Evolutionary conservation across 2,888 invertebrate genomes (phyloP).

Genomic region (Spisula subtruncata): DNA sequence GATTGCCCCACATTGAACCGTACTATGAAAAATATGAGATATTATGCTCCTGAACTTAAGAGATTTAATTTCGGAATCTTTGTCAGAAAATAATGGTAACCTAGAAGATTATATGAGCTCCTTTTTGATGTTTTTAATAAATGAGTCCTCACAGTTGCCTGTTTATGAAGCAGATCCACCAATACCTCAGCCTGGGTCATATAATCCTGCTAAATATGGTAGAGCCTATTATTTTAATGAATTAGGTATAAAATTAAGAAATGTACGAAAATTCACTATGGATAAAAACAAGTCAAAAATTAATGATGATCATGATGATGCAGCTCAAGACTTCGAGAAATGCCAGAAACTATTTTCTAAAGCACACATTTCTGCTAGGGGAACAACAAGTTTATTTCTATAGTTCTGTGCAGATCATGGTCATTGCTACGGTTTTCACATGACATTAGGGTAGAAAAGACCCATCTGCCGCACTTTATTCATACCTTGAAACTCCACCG

Average conservation of each 20-base stretch:
- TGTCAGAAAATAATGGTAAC: not conserved
- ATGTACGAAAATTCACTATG: constrained; percentile 43
- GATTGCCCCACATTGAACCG: not conserved
- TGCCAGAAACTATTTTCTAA: constrained; percentile 43
- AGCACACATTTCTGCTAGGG: constrained; percentile 39
- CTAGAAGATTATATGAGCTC: not conserved
- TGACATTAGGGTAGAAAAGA: constrained; percentile 60
- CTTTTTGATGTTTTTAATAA: not conserved
- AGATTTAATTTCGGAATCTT: constrained; percentile 27
- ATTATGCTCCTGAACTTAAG: constrained; percentile 20
- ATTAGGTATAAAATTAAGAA: constrained; percentile 29
- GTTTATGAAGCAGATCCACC: constrained; percentile 10
- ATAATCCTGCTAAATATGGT: constrained; percentile 49
- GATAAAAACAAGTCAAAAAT: constrained; percentile 30
- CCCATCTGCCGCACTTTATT: constrained; percentile 56
- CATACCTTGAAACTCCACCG: constrained; percentile 45
- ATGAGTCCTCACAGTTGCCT: not conserved
- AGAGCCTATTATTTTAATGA: constrained; percentile 37
- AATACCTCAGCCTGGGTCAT: constrained; percentile 38
- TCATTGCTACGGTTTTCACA: constrained; percentile 61
- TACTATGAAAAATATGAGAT: constrained; percentile 5
- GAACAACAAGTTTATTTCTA: constrained; percentile 47
- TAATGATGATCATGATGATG: constrained; percentile 56
- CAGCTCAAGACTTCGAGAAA: constrained; percentile 32
- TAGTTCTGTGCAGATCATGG: constrained; percentile 45